Conservation (phyloP, 2,797 vertebrate species). For the Myotis vivesi region DNA sequence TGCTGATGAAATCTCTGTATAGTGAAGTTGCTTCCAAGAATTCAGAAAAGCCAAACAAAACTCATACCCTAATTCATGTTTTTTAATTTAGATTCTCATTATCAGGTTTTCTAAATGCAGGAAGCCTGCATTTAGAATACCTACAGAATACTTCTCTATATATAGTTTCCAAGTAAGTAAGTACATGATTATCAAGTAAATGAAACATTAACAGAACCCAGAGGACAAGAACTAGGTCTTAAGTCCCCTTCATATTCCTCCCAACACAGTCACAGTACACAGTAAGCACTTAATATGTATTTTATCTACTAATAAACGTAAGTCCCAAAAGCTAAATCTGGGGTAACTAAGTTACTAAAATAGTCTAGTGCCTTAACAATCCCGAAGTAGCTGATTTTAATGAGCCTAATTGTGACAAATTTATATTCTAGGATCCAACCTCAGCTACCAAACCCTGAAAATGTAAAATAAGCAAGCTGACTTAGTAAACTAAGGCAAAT, state of each 20-base stretch:
- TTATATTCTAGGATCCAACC: not conserved
- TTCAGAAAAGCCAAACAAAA: constrained; percentile 39
- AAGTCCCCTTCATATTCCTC: not conserved
- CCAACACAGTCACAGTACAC: not conserved
- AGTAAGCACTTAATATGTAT: not conserved
- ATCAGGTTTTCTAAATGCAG: constrained; percentile 29
- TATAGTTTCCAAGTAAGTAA: not conserved
- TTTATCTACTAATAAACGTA: not conserved
- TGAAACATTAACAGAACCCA: not conserved
- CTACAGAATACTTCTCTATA: not conserved
- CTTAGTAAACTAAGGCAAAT: not conserved
- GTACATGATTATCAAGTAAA: not conserved
- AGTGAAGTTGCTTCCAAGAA: not conserved
- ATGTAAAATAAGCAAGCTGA: constrained; percentile 22
- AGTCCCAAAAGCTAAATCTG: constrained; percentile 36
- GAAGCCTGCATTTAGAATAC: not conserved
- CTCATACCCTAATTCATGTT: not conserved
- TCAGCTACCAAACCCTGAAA: not conserved
- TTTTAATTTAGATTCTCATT: constrained; percentile 15
- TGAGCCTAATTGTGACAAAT: constrained; percentile 8
- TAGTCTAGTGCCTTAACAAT: constrained; percentile 3
- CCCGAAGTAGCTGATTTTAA: constrained; percentile 7
- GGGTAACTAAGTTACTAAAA: not conserved
- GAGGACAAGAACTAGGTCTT: not conserved
- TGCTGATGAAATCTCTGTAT: constrained; percentile 13